phyloP scores from a whole-genome alignment of 2,888 invertebrate species.

The Zaprionus obscuricornis region DNA sequence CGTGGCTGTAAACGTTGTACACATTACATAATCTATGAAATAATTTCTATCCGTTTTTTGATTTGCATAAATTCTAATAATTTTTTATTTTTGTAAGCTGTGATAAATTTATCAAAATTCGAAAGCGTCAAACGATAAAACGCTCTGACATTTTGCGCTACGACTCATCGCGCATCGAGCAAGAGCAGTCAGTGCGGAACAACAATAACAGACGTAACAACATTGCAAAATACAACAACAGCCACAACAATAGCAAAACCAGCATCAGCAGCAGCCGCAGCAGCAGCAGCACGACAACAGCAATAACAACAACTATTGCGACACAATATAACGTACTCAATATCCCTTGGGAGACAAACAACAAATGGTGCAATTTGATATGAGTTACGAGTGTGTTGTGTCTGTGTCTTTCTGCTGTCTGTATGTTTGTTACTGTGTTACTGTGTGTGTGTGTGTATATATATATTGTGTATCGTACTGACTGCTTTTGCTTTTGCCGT shows the following conservation, averaged over 20 bases:
- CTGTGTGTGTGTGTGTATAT: slow-evolving; percentile 10
- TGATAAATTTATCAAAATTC: slow-evolving; percentile 75
- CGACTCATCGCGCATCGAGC: slow-evolving; percentile 57
- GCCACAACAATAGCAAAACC: slow-evolving; percentile 22
- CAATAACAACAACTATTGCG: slow-evolving; percentile 18
- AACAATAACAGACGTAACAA: slow-evolving; percentile 22
- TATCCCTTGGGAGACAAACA: slow-evolving; percentile 64
- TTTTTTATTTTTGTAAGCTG: slow-evolving; percentile 72
- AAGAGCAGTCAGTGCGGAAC: slow-evolving; percentile 37
- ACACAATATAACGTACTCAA: slow-evolving; percentile 44
- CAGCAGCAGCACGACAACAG: slow-evolving; percentile 18
- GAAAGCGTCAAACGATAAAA: slow-evolving; percentile 74
- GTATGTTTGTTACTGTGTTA: slow-evolving; percentile 7
- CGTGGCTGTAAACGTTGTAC: slow-evolving; percentile 45
- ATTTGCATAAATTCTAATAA: slow-evolving; percentile 61
- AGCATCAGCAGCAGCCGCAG: slow-evolving; percentile 16
- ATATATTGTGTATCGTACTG: slow-evolving; percentile 46
- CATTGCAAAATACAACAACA: slow-evolving; percentile 30
- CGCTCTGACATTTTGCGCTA: slow-evolving; percentile 28
- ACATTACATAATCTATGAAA: slow-evolving; percentile 53
- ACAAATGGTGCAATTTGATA: slow-evolving; percentile 74
- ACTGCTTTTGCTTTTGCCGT: slow-evolving; percentile 55
- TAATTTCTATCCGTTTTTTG: slow-evolving; percentile 39
- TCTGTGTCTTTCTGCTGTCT: slow-evolving; percentile 5
- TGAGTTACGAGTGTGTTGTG: slow-evolving; percentile 55